phyloP scores from a whole-genome alignment of 1,140 invertebrate species.

The Choristoneura fumiferana region DNA sequence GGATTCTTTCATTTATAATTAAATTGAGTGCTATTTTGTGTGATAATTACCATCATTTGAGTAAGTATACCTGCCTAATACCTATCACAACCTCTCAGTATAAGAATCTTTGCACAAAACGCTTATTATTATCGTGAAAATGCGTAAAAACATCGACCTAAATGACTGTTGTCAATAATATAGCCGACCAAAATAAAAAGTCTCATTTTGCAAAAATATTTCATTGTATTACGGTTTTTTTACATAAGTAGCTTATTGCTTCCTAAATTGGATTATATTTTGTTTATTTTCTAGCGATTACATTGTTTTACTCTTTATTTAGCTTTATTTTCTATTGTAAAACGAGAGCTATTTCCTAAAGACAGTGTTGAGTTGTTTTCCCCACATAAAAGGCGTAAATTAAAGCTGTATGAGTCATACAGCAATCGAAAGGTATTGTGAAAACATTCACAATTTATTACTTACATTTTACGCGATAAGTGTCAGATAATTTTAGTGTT shows the following conservation, averaged over 20 bases:
- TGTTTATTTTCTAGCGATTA: slow-evolving; percentile 12
- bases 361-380: background rate
- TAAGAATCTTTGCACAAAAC: background rate
- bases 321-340: too few relatives aligned
- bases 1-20: slow-evolving; percentile 11
- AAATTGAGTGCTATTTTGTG: slow-evolving; percentile 12
- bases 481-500: too few relatives aligned
- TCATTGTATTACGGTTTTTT: background rate
- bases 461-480: too few relatives aligned
- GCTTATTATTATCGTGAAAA: background rate
- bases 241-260: background rate
- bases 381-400: background rate
- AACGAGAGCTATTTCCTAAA: background rate
- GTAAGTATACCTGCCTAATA: background rate
- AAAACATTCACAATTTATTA: background rate
- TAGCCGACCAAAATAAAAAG: background rate
- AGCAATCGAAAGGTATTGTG: background rate
- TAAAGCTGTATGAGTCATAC: background rate
- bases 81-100: background rate
- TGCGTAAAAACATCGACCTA: background rate
- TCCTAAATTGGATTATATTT: slow-evolving; percentile 3
- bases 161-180: slow-evolving; percentile 15
- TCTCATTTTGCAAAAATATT: background rate
- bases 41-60: slow-evolving; percentile 8
- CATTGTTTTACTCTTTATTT: background rate